Conservation (phyloP, 2,113 vertebrate genomes). For the Laticauda colubrina region DNA sequence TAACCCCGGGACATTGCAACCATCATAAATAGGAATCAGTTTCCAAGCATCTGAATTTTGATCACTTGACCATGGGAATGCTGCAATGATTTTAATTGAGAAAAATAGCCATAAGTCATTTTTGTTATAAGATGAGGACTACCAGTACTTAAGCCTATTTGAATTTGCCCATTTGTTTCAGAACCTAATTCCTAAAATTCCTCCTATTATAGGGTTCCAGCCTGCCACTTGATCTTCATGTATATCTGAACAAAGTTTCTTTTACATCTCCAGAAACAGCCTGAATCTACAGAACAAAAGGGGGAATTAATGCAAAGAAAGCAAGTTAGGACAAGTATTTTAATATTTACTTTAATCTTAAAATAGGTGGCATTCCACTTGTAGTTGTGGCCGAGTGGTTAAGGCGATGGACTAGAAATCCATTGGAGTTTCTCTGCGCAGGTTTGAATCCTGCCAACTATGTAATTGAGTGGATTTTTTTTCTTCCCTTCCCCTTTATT, state of each 20-base stretch:
- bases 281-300: no score
- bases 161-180: not conserved
- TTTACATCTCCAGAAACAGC: not conserved
- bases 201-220: not conserved
- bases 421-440: slow-evolving; percentile 82
- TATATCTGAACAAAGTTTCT: not conserved
- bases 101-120: no score
- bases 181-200: not conserved
- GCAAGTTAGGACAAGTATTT: not conserved
- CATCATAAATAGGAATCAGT: no score
- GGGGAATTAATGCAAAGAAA: not conserved
- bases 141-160: not conserved
- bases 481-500: not conserved
- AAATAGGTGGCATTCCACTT: no score
- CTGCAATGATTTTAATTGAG: no score
- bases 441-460: slow-evolving; percentile 84
- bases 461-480: not conserved
- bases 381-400: slow-evolving; percentile 68
- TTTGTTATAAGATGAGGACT: not conserved
- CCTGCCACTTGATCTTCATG: not conserved
- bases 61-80: not conserved
- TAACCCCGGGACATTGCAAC: no score
- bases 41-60: no score
- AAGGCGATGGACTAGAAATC: slow-evolving; percentile 75
- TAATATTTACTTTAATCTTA: not conserved